Evolutionary conservation across 2,888 invertebrate species (phyloP).

Genomic region (Lasioglossum leucozonium): DNA sequence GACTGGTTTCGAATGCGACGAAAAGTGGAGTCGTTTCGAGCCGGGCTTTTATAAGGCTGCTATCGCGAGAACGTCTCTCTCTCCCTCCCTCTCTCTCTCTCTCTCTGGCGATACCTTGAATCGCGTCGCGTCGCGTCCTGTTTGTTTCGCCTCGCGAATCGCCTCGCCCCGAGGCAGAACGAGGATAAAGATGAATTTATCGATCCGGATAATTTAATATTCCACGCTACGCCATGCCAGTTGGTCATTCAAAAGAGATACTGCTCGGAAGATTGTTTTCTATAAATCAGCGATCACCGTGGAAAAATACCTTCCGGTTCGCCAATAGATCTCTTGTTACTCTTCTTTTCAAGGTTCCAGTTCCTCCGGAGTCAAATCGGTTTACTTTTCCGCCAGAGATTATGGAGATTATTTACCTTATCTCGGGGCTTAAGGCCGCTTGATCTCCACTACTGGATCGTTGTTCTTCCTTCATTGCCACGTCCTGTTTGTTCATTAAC

Average conservation of each 20-base stretch:
- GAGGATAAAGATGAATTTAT: neutral
- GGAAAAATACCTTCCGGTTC: neutral
- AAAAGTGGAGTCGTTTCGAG: slow-evolving; percentile 51
- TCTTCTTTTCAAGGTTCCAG: neutral
- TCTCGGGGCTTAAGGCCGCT: neutral
- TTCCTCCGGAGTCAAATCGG: neutral
- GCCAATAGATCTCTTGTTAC: neutral
- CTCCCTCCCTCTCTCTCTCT: too few species aligned
- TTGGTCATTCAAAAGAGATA: neutral
- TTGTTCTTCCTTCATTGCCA: neutral
- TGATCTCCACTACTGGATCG: neutral
- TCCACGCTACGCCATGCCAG: neutral
- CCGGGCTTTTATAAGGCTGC: slow-evolving; percentile 42
- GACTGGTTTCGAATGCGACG: slow-evolving; percentile 60
- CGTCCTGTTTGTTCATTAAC: neutral
- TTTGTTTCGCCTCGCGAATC: slow-evolving; percentile 40
- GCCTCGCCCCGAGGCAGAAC: neutral
- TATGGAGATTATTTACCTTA: neutral
- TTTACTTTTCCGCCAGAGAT: neutral
- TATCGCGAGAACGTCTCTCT: slow-evolving; percentile 12
- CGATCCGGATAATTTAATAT: neutral
- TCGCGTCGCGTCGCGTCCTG: slow-evolving; percentile 57
- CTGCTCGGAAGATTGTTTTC: slow-evolving; percentile 2
- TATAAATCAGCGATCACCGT: neutral
- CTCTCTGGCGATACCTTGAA: slow-evolving; percentile 57